phyloP scores from a whole-genome alignment of 2,797 vertebrate species.

The Petrocephalus schoutedeni region DNA sequence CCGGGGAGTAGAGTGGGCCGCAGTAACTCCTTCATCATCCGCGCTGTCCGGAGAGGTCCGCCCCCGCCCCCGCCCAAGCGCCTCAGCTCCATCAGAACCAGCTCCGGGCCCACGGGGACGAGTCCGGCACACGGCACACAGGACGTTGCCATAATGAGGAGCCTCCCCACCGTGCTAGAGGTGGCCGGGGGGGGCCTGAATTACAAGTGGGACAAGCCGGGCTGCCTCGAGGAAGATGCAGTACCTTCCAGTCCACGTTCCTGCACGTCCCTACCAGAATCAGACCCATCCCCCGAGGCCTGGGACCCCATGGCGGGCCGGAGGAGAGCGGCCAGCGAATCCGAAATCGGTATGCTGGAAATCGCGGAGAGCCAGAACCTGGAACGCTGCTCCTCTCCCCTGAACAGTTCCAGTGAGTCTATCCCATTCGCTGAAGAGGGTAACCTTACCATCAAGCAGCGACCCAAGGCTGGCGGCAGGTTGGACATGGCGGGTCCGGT shows the following conservation, averaged over 20 bases:
- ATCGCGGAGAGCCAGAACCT: constrained; percentile 28
- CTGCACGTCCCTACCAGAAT: constrained; percentile 39
- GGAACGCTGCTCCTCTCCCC: constrained; percentile 47
- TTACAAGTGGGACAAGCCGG: constrained; percentile 29
- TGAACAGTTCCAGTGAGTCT: constrained; percentile 67
- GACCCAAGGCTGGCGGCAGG: constrained; percentile 68
- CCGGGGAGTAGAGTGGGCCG: constrained; percentile 65
- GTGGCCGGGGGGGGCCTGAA: constrained; percentile 35
- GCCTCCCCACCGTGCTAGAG: constrained; percentile 58
- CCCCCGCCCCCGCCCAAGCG: constrained; percentile 83
- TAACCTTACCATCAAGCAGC: constrained; percentile 90
- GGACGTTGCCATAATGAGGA: constrained; percentile 55
- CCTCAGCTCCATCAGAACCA: constrained; percentile 78
- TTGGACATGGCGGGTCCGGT: not conserved
- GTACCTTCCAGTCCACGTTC: not conserved
- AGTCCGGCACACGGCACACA: constrained; percentile 23
- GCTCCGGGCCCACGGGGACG: constrained; percentile 30
- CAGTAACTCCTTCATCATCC: constrained; percentile 87
- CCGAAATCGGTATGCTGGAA: constrained; percentile 68
- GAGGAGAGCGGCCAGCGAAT: constrained; percentile 73
- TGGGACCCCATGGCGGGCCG: constrained; percentile 47
- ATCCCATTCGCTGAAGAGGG: constrained; percentile 90
- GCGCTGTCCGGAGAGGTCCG: constrained; percentile 78
- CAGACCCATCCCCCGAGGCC: constrained; percentile 29
- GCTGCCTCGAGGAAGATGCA: constrained; percentile 15